phyloP scores from a whole-genome alignment of 2,797 vertebrate species.

The Stomatorhinus walkeri region DNA sequence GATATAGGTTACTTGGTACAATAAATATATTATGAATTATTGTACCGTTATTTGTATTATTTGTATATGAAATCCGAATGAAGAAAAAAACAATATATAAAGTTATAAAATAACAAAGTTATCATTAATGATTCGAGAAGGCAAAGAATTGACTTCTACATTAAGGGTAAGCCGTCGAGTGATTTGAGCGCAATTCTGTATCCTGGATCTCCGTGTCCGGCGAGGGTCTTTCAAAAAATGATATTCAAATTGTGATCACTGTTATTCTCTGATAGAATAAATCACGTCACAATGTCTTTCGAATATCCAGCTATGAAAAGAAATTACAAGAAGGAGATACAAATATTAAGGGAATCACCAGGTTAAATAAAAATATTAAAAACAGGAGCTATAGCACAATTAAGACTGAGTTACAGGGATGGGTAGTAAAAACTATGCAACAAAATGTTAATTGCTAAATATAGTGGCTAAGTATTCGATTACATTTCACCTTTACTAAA shows the following conservation, averaged over 20 bases:
- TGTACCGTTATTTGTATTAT: no score
- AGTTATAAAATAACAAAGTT: neutral
- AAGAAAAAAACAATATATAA: neutral
- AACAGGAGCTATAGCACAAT: neutral
- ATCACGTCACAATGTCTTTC: neutral
- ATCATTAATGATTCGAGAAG: neutral
- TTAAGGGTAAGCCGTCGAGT: neutral
- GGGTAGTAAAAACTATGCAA: neutral
- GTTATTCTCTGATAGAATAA: neutral
- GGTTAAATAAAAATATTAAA: neutral
- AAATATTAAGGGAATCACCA: neutral
- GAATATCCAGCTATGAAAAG: neutral
- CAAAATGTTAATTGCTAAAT: neutral
- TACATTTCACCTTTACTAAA: neutral
- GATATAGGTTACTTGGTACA: neutral
- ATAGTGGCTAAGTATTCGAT: neutral
- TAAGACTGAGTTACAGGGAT: neutral
- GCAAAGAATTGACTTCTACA: neutral
- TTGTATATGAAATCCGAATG: neutral
- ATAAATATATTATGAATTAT: neutral
- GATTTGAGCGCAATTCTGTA: neutral
- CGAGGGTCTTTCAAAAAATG: neutral
- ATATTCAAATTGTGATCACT: neutral
- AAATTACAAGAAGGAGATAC: neutral
- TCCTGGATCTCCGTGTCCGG: neutral